Evolutionary conservation across 2,113 vertebrate genomes (phyloP).

Genomic region (Callithrix jacchus): DNA sequence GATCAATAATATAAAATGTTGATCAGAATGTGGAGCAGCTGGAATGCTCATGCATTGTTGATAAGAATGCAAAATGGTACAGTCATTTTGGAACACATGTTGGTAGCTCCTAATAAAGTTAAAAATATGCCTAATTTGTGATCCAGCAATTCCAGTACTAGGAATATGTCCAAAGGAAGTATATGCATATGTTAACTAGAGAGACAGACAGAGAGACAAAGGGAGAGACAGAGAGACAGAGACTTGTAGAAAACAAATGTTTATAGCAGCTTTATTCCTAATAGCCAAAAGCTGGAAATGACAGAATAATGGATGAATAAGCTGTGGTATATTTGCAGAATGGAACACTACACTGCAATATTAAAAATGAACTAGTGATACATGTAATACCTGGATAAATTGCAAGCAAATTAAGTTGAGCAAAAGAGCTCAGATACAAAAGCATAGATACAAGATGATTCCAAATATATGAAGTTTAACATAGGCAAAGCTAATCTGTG

Average conservation of each 20-base stretch:
- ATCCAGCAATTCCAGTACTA: background rate
- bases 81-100: background rate
- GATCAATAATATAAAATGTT: background rate
- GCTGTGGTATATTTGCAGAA: background rate
- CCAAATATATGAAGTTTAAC: background rate
- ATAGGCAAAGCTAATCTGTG: background rate
- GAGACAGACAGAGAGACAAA: background rate
- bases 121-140: background rate
- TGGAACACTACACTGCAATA: background rate
- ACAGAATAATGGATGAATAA: background rate
- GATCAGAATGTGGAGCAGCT: background rate
- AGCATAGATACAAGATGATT: background rate
- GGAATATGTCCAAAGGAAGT: background rate
- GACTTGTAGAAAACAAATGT: background rate
- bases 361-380: conserved; percentile 5
- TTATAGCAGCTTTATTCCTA: conserved; percentile 44
- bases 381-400: background rate
- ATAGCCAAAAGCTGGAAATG: conserved; percentile 2
- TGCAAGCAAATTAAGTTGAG: background rate
- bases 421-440: conserved; percentile 2
- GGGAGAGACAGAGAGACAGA: background rate
- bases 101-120: conserved; percentile 8
- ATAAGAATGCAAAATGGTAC: background rate
- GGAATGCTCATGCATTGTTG: background rate
- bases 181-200: background rate